Evolutionary conservation across 35 echinoderm and acorn worm genomes (phyloP).

Genomic region (Diadema setosum): DNA sequence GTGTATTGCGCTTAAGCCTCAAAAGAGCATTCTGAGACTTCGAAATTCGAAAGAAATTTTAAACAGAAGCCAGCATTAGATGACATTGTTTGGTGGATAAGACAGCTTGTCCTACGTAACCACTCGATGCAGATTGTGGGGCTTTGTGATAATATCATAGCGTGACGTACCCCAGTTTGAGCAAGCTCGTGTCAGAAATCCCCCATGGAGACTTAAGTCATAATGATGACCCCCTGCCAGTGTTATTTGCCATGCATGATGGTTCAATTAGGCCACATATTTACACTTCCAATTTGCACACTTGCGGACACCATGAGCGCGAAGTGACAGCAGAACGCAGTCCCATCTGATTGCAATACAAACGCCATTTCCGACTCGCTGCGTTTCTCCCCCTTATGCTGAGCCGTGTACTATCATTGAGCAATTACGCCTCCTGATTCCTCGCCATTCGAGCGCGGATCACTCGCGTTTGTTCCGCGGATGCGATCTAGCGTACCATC

Average conservation of each 20-base stretch:
- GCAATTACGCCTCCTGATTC: background rate
- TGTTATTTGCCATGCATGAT: background rate
- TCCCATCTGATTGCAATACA: background rate
- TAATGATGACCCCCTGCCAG: background rate
- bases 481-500: background rate
- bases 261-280: background rate
- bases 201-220: background rate
- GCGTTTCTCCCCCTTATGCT: no score
- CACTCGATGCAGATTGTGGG: no score
- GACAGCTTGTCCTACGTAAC: no score
- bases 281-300: background rate
- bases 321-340: background rate
- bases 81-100: no score
- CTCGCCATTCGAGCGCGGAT: background rate
- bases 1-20: no score
- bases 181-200: background rate
- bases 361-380: background rate
- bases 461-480: background rate
- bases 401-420: slow-evolving; percentile 15
- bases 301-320: background rate
- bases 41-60: no score
- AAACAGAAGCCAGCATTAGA: no score
- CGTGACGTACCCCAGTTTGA: no score
- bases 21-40: no score
- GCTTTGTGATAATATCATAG: no score